Evolutionary conservation across 2,797 vertebrate genomes (phyloP).

Genomic region (Sebastes reedi): DNA sequence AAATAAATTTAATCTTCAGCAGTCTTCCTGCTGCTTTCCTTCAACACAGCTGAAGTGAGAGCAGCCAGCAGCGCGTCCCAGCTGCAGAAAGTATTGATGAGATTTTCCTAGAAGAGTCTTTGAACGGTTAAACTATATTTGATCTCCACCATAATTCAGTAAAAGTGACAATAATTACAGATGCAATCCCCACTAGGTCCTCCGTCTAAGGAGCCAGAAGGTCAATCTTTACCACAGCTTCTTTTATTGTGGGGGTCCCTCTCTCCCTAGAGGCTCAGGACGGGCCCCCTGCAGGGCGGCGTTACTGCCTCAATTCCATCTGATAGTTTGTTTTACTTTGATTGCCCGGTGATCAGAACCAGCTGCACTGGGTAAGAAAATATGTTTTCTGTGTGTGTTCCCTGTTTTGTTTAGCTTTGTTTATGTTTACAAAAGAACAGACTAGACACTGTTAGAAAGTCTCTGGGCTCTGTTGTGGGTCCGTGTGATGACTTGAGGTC

Average conservation of each 20-base stretch:
- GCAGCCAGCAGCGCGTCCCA: constrained; percentile 1
- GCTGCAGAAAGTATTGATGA: neutral
- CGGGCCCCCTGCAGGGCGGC: constrained; percentile 43
- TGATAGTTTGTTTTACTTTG: constrained; percentile 63
- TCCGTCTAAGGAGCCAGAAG: constrained; percentile 10
- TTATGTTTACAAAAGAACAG: constrained; percentile 66
- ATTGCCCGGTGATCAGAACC: constrained; percentile 59
- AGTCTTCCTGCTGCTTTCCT: constrained; percentile 3
- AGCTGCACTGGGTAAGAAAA: constrained; percentile 59
- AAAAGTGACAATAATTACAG: constrained; percentile 29
- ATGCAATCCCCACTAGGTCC: constrained; percentile 18
- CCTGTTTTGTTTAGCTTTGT: constrained; percentile 68
- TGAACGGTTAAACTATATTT: constrained; percentile 2
- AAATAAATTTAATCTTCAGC: constrained; percentile 14
- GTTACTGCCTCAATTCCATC: constrained; percentile 43
- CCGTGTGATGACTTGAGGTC: constrained; percentile 53
- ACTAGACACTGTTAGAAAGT: constrained; percentile 64
- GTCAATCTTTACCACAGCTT: constrained; percentile 5
- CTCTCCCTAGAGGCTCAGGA: constrained; percentile 17
- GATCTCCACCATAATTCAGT: constrained; percentile 6
- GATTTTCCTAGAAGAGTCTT: neutral
- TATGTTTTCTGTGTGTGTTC: constrained; percentile 69
- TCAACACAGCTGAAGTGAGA: neutral
- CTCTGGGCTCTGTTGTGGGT: constrained; percentile 64
- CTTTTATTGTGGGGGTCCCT: constrained; percentile 19